These are phyloP conservation scores for Atta texana DNA, from an alignment of 1,140 invertebrate species.

Conservation along the genomic window DNA sequence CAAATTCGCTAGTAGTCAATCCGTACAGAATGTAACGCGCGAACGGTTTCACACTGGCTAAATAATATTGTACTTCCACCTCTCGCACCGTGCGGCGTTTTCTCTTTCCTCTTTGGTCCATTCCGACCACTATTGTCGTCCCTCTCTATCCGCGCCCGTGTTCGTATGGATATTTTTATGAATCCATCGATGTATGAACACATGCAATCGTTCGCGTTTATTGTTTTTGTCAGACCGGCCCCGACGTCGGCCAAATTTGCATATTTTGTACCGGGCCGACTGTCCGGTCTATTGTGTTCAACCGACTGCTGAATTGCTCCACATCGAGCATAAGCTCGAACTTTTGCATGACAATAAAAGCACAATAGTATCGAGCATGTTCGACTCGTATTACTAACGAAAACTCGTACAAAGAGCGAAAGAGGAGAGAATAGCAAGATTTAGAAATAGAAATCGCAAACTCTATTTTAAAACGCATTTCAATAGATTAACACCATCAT, in stretches of 20 bases:
- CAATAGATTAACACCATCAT: background rate
- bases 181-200: conserved; percentile 83
- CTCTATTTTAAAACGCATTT: background rate
- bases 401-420: conserved; percentile 43
- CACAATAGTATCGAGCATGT: conserved; percentile 70
- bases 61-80: conserved; percentile 73
- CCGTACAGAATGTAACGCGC: conserved; percentile 64
- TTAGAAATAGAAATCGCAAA: conserved; percentile 17
- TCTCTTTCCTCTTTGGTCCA: conserved; percentile 48
- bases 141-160: conserved; percentile 59
- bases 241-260: conserved; percentile 79
- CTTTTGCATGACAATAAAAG: conserved; percentile 84
- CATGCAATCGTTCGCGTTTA: conserved; percentile 83
- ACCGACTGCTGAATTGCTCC: conserved; percentile 82
- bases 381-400: conserved; percentile 56
- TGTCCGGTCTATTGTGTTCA: conserved; percentile 79
- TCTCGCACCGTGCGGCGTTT: conserved; percentile 54
- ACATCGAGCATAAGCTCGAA: conserved; percentile 82
- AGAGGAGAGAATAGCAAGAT: background rate
- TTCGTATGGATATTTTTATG: conserved; percentile 81
- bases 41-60: conserved; percentile 72
- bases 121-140: conserved; percentile 20
- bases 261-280: conserved; percentile 79
- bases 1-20: conserved; percentile 69
- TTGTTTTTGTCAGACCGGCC: conserved; percentile 81